A percentile compares a stretch with the other conserved stretches of the same genome.
These are phyloP conservation scores for Fringilla coelebs DNA, from an alignment of 2,797 vertebrate genomes.

Conservation along the genomic window DNA sequence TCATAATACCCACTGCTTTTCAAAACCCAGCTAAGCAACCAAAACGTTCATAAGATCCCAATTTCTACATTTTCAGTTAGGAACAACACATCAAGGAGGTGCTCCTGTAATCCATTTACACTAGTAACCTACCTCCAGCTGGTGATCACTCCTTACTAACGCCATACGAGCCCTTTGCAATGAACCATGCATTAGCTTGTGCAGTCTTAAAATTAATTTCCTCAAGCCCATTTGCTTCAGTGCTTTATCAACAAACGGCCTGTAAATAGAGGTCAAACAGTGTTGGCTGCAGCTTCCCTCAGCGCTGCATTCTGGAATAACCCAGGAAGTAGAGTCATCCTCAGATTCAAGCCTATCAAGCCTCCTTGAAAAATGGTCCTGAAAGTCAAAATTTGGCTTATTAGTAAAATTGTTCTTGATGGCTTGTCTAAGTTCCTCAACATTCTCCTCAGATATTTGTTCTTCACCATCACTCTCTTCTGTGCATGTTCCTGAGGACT, in stretches of 20 bases:
- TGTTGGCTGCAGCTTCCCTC: slow-evolving; percentile 76
- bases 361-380: slow-evolving; percentile 69
- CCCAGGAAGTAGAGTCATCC: slow-evolving; percentile 81
- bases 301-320: slow-evolving; percentile 58
- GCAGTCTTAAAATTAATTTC: slow-evolving; percentile 95
- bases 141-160: slow-evolving; percentile 83
- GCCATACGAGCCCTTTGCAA: slow-evolving; percentile 92
- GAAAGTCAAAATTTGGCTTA: slow-evolving; percentile 73
- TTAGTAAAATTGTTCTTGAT: slow-evolving; percentile 39
- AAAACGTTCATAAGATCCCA: background rate
- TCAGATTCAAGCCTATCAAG: slow-evolving; percentile 84
- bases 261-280: slow-evolving; percentile 94
- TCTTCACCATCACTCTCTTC: slow-evolving; percentile 87
- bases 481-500: slow-evolving; percentile 81
- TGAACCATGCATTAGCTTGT: slow-evolving; percentile 98
- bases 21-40: background rate
- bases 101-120: background rate
- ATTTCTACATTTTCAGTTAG: background rate
- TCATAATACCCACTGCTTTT: background rate
- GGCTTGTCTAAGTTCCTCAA: slow-evolving; percentile 47
- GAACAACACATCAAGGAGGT: background rate
- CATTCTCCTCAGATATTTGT: slow-evolving; percentile 31
- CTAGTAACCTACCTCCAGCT: slow-evolving; percentile 84
- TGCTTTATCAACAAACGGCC: slow-evolving; percentile 98
- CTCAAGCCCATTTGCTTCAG: slow-evolving; percentile 99